Percentiles rank a stretch among this genome's conserved stretches.
Evolutionary conservation across 2,888 invertebrate species (phyloP).

Genomic region (Mesopsocus fuscifrons): DNA sequence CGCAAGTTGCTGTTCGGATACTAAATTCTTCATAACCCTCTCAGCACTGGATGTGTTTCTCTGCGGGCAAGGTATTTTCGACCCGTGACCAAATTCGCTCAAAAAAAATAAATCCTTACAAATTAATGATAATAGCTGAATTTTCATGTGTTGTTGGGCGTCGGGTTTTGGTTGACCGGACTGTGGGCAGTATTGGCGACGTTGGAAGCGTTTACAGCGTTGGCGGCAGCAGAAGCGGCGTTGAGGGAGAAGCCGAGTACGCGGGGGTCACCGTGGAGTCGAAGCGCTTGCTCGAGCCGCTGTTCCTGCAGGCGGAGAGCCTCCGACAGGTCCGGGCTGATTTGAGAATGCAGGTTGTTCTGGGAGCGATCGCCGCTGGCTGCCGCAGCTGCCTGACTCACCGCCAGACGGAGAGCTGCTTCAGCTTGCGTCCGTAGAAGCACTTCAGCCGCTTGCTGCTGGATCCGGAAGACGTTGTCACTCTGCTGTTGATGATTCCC

Average conservation of each 20-base stretch:
- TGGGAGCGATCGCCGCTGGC: slow-evolving; percentile 22
- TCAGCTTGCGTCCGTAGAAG: slow-evolving; percentile 70
- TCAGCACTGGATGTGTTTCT: too few relatives aligned
- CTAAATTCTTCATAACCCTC: too few relatives aligned
- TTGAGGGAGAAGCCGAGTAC: slow-evolving; percentile 55
- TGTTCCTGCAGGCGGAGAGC: slow-evolving; percentile 53
- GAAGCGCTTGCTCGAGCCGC: slow-evolving; percentile 60
- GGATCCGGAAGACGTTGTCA: slow-evolving; percentile 14
- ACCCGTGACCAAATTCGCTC: not conserved
- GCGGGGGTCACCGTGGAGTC: slow-evolving; percentile 61
- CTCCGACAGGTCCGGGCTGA: slow-evolving; percentile 50
- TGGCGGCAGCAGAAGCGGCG: slow-evolving; percentile 17
- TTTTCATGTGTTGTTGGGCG: slow-evolving; percentile 7
- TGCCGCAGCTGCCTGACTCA: slow-evolving; percentile 43
- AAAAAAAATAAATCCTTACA: slow-evolving; percentile 8
- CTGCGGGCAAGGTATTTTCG: too few relatives aligned
- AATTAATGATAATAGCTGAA: slow-evolving; percentile 9
- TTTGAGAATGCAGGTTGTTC: slow-evolving; percentile 24
- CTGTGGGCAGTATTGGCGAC: not conserved
- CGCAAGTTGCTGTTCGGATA: too few relatives aligned
- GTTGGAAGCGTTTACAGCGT: not conserved
- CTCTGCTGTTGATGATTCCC: slow-evolving; percentile 1
- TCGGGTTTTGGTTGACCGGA: slow-evolving; percentile 2
- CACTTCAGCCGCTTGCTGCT: slow-evolving; percentile 31
- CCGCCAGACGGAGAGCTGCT: slow-evolving; percentile 62